Conservation (phyloP, 2,797 vertebrate genomes). For the Anisognathus igniventris region DNA sequence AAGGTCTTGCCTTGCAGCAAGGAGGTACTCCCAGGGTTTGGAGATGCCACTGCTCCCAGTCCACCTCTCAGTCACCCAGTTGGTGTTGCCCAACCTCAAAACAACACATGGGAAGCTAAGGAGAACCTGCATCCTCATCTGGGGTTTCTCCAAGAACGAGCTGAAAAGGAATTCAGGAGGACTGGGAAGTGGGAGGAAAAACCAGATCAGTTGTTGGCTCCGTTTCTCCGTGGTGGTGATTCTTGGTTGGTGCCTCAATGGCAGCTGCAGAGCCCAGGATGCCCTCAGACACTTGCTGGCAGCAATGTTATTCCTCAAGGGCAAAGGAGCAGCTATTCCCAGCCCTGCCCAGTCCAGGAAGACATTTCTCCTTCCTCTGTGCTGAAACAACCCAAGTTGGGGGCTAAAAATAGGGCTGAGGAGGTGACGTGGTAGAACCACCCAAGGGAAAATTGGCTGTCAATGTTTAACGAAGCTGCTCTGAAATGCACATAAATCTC, state of each 20-base stretch:
- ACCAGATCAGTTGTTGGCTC: accelerated
- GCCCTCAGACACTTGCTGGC: background rate
- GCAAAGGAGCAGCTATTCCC: background rate
- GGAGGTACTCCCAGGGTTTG: background rate
- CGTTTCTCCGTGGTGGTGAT: accelerated
- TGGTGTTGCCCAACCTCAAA: background rate
- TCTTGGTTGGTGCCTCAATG: background rate
- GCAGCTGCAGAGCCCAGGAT: background rate
- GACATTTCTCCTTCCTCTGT: background rate
- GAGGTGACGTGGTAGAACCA: background rate
- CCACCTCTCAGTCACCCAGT: background rate
- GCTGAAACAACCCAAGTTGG: accelerated
- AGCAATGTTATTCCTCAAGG: background rate
- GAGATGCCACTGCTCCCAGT: background rate
- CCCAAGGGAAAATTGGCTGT: background rate
- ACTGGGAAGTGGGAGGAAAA: background rate
- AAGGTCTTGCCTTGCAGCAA: background rate
- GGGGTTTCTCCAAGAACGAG: background rate
- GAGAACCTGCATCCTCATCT: background rate
- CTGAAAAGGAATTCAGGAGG: background rate
- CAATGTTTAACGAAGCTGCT: background rate
- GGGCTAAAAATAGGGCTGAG: background rate
- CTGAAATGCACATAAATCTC: background rate
- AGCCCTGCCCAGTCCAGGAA: background rate
- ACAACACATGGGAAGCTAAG: background rate